A percentile compares a stretch with the other conserved stretches of the same genome.
These are phyloP conservation scores for Apostichopus parvimensis DNA, from an alignment of 35 echinoderm and acorn worm genomes.

Conservation along the genomic window DNA sequence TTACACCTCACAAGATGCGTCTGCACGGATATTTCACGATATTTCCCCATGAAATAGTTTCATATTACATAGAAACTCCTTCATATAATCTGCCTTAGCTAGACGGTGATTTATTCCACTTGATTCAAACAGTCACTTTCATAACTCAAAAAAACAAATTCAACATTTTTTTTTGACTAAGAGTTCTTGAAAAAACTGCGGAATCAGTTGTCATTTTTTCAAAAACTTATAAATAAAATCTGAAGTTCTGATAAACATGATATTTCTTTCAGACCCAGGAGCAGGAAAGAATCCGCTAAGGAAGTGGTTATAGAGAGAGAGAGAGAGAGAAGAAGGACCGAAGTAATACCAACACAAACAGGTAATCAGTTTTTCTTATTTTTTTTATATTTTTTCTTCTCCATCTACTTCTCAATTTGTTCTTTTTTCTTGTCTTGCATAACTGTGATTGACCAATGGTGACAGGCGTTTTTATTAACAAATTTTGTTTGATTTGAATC, in stretches of 20 bases:
- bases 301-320: neutral
- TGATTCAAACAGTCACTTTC: neutral
- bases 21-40: neutral
- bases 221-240: neutral
- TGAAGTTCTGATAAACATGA: neutral
- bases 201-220: neutral
- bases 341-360: slow-evolving; percentile 1
- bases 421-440: neutral
- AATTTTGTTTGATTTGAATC: no score
- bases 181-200: neutral
- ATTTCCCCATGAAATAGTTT: neutral
- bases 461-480: neutral
- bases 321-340: neutral
- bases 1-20: neutral
- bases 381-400: neutral
- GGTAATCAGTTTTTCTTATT: neutral
- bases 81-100: neutral
- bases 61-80: neutral
- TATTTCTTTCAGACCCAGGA: slow-evolving; percentile 3
- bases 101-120: neutral
- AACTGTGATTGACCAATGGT: neutral
- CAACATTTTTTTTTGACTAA: neutral
- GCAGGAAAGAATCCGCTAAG: neutral
- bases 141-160: neutral
- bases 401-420: neutral